Evolutionary conservation across 2,113 vertebrate species (phyloP).

Genomic region (human): DNA sequence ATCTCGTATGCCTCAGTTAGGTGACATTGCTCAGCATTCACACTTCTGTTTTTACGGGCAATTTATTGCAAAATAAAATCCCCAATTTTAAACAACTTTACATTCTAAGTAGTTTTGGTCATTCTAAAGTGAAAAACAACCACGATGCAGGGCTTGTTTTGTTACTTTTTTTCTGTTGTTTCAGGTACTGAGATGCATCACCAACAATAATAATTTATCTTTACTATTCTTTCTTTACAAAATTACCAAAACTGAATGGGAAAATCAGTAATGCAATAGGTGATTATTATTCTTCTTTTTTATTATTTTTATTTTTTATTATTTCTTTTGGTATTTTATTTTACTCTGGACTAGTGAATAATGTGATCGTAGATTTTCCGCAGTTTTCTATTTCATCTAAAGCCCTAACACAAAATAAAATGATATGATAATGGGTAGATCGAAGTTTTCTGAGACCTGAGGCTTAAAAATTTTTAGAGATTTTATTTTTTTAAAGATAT

Average conservation of each 20-base stretch:
- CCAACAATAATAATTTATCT: background rate
- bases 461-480: background rate
- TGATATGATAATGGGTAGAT: background rate
- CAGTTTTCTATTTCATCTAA: background rate
- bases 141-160: background rate
- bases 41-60: background rate
- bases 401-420: background rate
- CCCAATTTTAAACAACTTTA: background rate
- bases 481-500: background rate
- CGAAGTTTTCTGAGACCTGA: background rate
- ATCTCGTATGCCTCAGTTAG: background rate
- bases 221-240: background rate
- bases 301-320: background rate
- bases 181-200: background rate
- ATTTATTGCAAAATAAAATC: background rate
- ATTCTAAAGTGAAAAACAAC: background rate
- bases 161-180: background rate
- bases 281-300: background rate
- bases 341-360: background rate
- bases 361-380: background rate
- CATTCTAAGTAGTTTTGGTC: background rate
- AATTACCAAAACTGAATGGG: background rate
- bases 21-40: background rate
- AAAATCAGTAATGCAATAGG: background rate
- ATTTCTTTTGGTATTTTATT: background rate